Conservation (phyloP, 2,113 vertebrate genomes). For the Otis tarda region DNA sequence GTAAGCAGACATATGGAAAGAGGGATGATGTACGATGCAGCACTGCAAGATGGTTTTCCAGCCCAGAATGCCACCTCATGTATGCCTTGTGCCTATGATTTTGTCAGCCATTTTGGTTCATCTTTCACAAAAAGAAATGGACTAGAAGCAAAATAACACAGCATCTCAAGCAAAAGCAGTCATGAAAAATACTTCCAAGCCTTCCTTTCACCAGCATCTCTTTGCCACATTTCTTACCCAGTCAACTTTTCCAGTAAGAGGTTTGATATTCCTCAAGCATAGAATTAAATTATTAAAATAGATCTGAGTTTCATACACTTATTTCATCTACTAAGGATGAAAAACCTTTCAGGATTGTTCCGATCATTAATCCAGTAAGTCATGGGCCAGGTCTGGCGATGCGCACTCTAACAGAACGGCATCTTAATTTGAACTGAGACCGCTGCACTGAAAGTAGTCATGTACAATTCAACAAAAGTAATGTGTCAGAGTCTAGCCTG, state of each 20-base stretch:
- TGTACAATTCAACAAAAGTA: neutral
- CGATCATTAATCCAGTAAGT: neutral
- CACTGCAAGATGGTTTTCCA: constrained; percentile 8
- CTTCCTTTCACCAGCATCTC: neutral
- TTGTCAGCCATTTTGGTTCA: constrained; percentile 36
- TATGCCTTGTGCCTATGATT: neutral
- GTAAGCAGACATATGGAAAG: constrained; percentile 69
- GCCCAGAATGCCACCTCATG: constrained; percentile 39
- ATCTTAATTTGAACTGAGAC: neutral
- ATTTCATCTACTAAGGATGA: neutral
- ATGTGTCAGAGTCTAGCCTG: neutral
- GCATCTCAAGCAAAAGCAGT: neutral
- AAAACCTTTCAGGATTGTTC: neutral
- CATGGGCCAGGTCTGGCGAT: neutral
- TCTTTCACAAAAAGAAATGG: neutral
- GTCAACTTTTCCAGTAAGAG: neutral
- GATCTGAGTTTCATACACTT: neutral
- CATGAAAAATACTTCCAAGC: neutral
- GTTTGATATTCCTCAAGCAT: neutral
- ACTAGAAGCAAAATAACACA: neutral
- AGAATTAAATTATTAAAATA: neutral
- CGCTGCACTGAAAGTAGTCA: neutral
- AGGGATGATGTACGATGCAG: constrained; percentile 41
- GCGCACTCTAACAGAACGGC: neutral
- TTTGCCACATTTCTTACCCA: neutral